phyloP scores from a whole-genome alignment of 2,797 vertebrate species.

The Carapus acus region DNA sequence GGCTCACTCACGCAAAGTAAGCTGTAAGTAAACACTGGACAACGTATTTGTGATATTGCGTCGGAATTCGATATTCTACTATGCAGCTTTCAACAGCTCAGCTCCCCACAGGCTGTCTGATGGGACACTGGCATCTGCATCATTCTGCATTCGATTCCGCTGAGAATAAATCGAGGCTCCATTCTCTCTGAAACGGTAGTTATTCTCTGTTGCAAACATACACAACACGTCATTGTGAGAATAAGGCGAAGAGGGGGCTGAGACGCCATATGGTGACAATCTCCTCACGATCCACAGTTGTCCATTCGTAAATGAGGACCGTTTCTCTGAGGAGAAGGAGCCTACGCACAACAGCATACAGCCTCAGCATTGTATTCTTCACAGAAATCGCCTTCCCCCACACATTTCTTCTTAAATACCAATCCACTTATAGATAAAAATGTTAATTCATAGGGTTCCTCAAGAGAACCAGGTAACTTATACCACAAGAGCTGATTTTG shows the following conservation, averaged over 20 bases:
- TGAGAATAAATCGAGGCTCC: not conserved
- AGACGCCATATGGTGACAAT: not conserved
- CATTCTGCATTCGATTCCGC: not conserved
- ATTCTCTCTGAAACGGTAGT: conserved; percentile 2
- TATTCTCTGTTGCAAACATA: conserved; percentile 6
- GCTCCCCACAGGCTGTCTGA: not conserved
- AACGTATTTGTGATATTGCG: too few species aligned
- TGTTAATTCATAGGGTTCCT: too few species aligned
- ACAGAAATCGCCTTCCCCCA: too few species aligned
- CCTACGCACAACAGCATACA: too few species aligned
- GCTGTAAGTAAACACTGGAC: too few species aligned
- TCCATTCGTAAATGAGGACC: conserved; percentile 17
- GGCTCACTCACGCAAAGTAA: too few species aligned
- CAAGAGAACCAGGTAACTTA: too few species aligned
- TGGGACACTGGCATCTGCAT: not conserved
- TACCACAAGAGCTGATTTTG: not conserved
- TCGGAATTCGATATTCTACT: not conserved
- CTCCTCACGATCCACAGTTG: conserved; percentile 20
- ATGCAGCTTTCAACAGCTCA: not conserved
- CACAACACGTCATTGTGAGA: conserved; percentile 5
- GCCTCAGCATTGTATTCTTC: too few species aligned
- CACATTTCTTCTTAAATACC: too few species aligned
- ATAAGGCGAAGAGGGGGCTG: conserved; percentile 6
- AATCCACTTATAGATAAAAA: conserved; percentile 29
- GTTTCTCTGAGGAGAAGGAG: conserved; percentile 24